Conservation (phyloP, 2,888 invertebrate genomes). For the Lepas anatifera region DNA sequence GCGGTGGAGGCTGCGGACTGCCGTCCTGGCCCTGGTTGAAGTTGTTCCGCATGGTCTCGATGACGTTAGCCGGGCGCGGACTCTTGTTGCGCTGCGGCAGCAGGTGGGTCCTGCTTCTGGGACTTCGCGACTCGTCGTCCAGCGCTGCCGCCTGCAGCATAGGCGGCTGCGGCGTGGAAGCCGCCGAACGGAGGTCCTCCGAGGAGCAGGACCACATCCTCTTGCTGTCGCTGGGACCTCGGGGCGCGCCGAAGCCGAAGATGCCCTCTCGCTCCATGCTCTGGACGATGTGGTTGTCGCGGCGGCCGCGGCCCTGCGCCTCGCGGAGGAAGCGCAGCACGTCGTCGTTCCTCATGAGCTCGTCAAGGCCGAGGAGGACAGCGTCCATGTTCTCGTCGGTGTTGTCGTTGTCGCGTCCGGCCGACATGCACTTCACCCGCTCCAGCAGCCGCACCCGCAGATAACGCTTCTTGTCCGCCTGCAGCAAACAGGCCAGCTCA, state of each 20-base stretch:
- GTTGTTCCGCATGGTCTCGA: conserved; percentile 8
- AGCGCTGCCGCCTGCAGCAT: not conserved
- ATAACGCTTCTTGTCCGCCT: not conserved
- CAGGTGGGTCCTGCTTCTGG: not conserved
- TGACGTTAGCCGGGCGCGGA: conserved; percentile 9
- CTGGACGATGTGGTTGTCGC: not conserved
- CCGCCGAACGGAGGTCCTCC: not conserved
- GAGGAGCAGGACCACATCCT: not conserved
- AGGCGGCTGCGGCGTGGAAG: not conserved
- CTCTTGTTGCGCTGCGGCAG: not conserved
- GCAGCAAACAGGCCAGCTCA: not conserved
- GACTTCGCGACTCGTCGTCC: not conserved
- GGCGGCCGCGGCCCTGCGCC: conserved; percentile 4
- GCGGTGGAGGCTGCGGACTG: not conserved
- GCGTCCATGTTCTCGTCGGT: conserved; percentile 7
- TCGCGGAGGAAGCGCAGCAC: conserved; percentile 13
- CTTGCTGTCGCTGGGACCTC: not conserved
- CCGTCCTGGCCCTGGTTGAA: conserved; percentile 11
- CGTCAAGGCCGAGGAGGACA: not conserved
- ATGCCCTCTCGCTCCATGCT: conserved; percentile 10
- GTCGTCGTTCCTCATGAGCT: conserved; percentile 3
- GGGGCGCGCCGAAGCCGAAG: not conserved
- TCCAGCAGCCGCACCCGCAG: conserved; percentile 1
- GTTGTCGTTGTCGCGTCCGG: not conserved
- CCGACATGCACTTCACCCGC: not conserved